A percentile compares a stretch with the other conserved stretches of the same genome.
Conservation (phyloP, 2,888 invertebrate species). For the Norana najaformis region DNA sequence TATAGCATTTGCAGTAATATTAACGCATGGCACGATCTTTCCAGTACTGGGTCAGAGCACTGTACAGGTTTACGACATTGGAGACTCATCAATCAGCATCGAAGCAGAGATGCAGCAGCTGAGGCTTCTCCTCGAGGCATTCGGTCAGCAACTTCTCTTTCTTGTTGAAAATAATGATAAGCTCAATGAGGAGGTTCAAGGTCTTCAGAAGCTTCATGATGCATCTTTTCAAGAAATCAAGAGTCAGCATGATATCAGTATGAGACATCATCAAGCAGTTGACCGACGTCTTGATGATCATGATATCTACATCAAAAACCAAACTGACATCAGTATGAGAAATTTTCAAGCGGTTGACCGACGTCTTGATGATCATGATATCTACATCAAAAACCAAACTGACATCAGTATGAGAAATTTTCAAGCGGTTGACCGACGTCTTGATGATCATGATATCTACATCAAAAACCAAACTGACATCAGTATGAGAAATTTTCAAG, state of each 20-base stretch:
- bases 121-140: not conserved
- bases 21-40: not conserved
- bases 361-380: too few relatives aligned
- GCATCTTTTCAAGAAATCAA: not conserved
- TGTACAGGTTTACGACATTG: not conserved
- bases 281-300: not conserved
- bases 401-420: too few relatives aligned
- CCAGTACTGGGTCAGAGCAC: not conserved
- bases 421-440: too few relatives aligned
- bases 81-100: not conserved
- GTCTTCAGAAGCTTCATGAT: not conserved
- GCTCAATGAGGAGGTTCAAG: not conserved
- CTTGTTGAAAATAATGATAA: too few relatives aligned
- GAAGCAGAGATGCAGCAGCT: not conserved
- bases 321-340: not conserved
- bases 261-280: not conserved
- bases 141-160: too few relatives aligned
- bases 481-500: too few relatives aligned
- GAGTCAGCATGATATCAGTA: not conserved
- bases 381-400: too few relatives aligned
- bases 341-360: not conserved
- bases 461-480: too few relatives aligned
- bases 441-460: too few relatives aligned
- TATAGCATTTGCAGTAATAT: not conserved
- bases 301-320: not conserved